Base-by-base conservation (phyloP, 2,888 invertebrate species). In the Smittia aterrima region DNA sequence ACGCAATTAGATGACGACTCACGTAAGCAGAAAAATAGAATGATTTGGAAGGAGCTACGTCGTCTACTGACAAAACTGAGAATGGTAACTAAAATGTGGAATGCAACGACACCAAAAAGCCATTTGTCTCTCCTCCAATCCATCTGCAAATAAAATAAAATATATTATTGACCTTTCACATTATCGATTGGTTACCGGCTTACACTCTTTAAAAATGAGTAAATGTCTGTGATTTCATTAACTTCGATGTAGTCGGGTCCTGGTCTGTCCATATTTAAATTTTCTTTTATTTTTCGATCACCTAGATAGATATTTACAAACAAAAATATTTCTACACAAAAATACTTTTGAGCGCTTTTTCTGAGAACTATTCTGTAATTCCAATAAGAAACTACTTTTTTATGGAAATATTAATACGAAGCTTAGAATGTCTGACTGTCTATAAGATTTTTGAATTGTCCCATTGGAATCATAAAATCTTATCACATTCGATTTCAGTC, bases 111-210 rank as follows among this genome's bases (percentile, higher is more conserved):
- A 16, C 88, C 90, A 76, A 92, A 90, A 13, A 95, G 85, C 93
- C 93, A 94, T 4, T 94, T 93, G 82, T 95, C 95, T 78, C 87
- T 86, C 9, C n/a, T 22, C 94, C 94, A 95, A 81, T 95, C 94
- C 82, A 95, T 93, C 94, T 92, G 85, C 9, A n/a, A 47, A n/a
- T 16, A 11, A 6, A 47, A 47, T n/a, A 32, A 9, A n/a, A n/a
- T n/a, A n/a, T n/a, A n/a, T n/a, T n/a, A n/a, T n/a, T n/a, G n/a
- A n/a, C n/a, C n/a, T 32, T 32, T 9, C 9, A 32, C 32, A 32
- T 6, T 3, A 32, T 32, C 4, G 9, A 32, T 9, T 9, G 32
- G 32, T 6, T 32, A 32, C n/a, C n/a, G n/a, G n/a, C 47, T 11
- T n/a, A 47, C 47, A n/a, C 47, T 47, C 80, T 89, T 86, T 74